Evolutionary conservation across 2,888 invertebrate species (phyloP).

Genomic region (Drosophila fulvimacula): DNA sequence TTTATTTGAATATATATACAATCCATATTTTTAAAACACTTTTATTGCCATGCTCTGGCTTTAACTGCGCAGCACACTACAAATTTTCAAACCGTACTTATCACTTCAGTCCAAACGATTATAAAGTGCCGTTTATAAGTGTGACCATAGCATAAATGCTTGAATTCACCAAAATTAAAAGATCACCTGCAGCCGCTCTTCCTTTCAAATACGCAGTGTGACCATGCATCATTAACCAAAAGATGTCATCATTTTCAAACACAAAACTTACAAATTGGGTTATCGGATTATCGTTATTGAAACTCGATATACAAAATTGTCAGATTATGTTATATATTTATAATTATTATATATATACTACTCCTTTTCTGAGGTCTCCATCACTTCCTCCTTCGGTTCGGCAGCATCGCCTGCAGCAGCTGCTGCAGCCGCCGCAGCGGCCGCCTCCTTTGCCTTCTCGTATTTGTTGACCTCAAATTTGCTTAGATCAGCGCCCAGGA

Average conservation of each 20-base stretch:
- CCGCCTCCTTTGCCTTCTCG: conserved; percentile 86
- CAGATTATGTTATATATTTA: not conserved
- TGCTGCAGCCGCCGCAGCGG: conserved; percentile 68
- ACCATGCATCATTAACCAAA: not conserved
- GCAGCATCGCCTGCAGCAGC: conserved; percentile 14
- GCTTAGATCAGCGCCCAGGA: conserved; percentile 93
- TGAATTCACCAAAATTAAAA: not conserved
- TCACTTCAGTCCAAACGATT: not conserved
- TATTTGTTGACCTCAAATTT: conserved; percentile 89
- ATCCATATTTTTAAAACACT: not conserved
- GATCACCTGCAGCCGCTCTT: not conserved
- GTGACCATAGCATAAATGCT: not conserved
- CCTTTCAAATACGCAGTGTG: not conserved
- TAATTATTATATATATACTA: not conserved
- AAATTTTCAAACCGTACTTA: not conserved
- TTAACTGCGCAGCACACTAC: not conserved
- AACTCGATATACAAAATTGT: not conserved
- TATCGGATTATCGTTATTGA: not conserved
- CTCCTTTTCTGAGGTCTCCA: conserved; percentile 2
- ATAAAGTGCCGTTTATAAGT: not conserved
- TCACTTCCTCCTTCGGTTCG: not conserved
- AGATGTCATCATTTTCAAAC: not conserved
- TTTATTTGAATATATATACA: not conserved
- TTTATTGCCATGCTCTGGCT: not conserved
- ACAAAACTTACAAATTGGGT: not conserved